Conservation (phyloP, 2,888 invertebrate species). For the Sesia apiformis region DNA sequence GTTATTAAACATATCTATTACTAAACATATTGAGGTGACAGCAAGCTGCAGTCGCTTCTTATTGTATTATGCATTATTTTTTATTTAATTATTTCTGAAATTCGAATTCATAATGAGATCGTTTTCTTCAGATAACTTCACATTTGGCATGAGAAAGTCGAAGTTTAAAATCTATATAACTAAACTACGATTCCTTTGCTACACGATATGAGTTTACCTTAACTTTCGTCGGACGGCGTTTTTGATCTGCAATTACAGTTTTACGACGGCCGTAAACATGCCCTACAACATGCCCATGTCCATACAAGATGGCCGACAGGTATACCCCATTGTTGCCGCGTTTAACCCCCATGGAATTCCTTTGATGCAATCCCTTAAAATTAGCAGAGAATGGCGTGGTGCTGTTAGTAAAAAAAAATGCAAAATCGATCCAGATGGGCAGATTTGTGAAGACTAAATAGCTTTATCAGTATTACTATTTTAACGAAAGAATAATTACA, state of each 20-base stretch:
- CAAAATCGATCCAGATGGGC: neutral
- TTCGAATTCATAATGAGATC: too few species aligned
- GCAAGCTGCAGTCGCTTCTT: too few species aligned
- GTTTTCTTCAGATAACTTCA: too few species aligned
- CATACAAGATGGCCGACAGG: conserved; percentile 52
- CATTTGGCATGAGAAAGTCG: too few species aligned
- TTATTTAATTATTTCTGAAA: too few species aligned
- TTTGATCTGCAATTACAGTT: conserved; percentile 69
- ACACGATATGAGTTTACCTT: neutral
- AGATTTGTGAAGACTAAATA: too few species aligned
- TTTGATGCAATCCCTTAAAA: conserved; percentile 17
- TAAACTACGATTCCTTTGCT: neutral
- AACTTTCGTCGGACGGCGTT: conserved; percentile 36
- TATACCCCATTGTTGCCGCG: conserved; percentile 50
- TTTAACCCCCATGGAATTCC: conserved; percentile 32
- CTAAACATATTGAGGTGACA: too few species aligned
- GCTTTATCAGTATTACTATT: too few species aligned
- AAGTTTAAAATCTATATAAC: too few species aligned
- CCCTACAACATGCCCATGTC: conserved; percentile 30
- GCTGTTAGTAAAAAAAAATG: neutral
- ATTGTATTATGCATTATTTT: too few species aligned
- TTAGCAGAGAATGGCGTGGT: conserved; percentile 4
- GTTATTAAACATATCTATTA: too few species aligned
- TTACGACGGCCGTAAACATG: conserved; percentile 60
- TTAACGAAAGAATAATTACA: too few species aligned